Percentiles rank a stretch among this genome's conserved stretches.
These are phyloP conservation scores for Notamacropus eugenii DNA, from an alignment of 2,797 vertebrate species.

Conservation along the genomic window DNA sequence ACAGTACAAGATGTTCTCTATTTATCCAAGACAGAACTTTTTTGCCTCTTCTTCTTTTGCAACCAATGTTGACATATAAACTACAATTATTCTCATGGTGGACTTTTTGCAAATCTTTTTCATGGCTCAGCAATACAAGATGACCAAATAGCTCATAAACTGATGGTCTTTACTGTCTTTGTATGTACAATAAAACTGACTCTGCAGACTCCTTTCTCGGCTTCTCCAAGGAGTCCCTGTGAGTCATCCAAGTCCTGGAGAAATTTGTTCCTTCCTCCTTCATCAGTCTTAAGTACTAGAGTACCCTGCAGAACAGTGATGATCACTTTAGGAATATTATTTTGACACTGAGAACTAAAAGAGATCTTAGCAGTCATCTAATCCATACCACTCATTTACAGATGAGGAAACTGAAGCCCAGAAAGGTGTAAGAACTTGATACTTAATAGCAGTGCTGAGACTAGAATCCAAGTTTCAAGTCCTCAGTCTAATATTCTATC, in stretches of 20 bases:
- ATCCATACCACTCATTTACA: not conserved
- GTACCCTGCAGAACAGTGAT: not conserved
- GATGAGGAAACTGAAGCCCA: not conserved
- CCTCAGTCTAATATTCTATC: not conserved
- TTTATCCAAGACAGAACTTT: not conserved
- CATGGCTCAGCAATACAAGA: not conserved
- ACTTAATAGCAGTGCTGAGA: not conserved
- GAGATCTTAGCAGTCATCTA: not conserved
- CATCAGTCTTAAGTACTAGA: not conserved
- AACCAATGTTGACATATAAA: not conserved
- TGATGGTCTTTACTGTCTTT: not conserved
- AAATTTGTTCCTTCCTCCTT: not conserved
- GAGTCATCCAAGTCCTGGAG: not conserved
- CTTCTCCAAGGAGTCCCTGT: not conserved
- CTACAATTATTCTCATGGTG: not conserved
- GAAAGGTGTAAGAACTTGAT: not conserved
- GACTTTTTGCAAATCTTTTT: not conserved
- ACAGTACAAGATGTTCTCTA: not conserved
- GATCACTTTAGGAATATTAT: not conserved
- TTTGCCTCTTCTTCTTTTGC: not conserved
- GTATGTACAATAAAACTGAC: not conserved
- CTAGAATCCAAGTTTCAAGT: not conserved
- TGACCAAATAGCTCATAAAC: not conserved
- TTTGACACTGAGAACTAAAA: not conserved
- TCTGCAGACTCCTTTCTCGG: not conserved